Conservation (phyloP, 1,140 invertebrate species). For the Glossosoma conforme region DNA sequence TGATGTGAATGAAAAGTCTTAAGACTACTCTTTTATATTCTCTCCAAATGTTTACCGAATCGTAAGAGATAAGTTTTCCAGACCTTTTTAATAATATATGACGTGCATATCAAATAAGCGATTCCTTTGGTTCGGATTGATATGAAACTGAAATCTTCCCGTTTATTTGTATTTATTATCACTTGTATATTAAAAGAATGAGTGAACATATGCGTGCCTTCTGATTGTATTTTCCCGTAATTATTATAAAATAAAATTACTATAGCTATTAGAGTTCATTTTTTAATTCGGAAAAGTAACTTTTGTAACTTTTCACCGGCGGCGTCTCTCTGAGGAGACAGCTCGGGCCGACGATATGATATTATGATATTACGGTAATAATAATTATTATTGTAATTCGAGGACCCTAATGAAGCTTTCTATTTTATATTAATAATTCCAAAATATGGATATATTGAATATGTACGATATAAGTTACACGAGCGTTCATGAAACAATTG, state of each 20-base stretch:
- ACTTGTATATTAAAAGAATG: constrained; percentile 21
- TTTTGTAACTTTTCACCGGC: too few species aligned
- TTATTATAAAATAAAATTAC: constrained; percentile 5
- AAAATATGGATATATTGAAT: too few species aligned
- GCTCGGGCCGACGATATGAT: too few species aligned
- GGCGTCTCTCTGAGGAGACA: too few species aligned
- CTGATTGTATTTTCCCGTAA: constrained; percentile 25
- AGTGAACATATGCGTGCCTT: constrained; percentile 30
- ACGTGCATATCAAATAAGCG: constrained; percentile 31
- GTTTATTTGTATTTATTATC: constrained; percentile 23
- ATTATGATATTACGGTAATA: too few species aligned
- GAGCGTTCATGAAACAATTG: too few species aligned
- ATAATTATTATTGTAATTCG: too few species aligned
- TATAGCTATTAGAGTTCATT: constrained; percentile 5
- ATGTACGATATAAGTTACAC: too few species aligned
- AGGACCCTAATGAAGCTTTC: too few species aligned
- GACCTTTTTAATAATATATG: constrained; percentile 28
- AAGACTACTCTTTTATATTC: constrained; percentile 29
- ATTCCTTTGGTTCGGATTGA: constrained; percentile 28
- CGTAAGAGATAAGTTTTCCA: constrained; percentile 30
- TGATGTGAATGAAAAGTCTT: too few species aligned
- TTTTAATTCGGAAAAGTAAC: too few species aligned
- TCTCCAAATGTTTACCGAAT: constrained; percentile 24
- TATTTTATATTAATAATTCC: too few species aligned
- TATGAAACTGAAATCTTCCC: constrained; percentile 16